Conservation (phyloP, 2,113 vertebrate species). For the Ursus arctos region DNA sequence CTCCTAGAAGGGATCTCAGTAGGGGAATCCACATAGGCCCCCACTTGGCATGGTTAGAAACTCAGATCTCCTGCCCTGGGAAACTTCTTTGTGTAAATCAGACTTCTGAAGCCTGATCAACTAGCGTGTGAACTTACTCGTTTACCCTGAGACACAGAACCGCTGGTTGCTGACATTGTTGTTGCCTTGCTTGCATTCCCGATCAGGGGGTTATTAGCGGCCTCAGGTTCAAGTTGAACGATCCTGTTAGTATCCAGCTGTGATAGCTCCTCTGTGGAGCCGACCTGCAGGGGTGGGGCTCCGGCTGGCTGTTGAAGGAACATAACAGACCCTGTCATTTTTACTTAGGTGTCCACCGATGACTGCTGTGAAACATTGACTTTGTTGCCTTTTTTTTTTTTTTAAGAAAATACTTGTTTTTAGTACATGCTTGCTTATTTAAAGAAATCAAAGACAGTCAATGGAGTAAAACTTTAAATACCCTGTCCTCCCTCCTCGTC, state of each 20-base stretch:
- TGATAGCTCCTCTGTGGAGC: neutral
- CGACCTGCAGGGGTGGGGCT: neutral
- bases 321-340: neutral
- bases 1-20: neutral
- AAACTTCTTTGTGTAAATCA: neutral
- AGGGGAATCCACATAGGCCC: neutral
- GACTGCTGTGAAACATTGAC: neutral
- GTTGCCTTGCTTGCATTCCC: neutral
- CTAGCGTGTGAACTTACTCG: neutral
- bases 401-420: conserved; percentile 8
- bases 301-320: neutral
- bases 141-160: neutral
- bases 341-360: neutral
- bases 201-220: neutral
- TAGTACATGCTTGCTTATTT: neutral
- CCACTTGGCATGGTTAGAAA: too few species aligned
- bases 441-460: conserved; percentile 32
- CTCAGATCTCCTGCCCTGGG: neutral
- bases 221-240: neutral
- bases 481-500: neutral
- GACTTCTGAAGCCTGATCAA: neutral
- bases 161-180: neutral
- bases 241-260: neutral
- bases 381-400: neutral
- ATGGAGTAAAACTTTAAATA: neutral